A percentile compares a stretch with the other conserved stretches of the same genome.
These are phyloP conservation scores for Tamandua tetradactyla DNA, from an alignment of 2,797 vertebrate genomes.

Conservation along the genomic window DNA sequence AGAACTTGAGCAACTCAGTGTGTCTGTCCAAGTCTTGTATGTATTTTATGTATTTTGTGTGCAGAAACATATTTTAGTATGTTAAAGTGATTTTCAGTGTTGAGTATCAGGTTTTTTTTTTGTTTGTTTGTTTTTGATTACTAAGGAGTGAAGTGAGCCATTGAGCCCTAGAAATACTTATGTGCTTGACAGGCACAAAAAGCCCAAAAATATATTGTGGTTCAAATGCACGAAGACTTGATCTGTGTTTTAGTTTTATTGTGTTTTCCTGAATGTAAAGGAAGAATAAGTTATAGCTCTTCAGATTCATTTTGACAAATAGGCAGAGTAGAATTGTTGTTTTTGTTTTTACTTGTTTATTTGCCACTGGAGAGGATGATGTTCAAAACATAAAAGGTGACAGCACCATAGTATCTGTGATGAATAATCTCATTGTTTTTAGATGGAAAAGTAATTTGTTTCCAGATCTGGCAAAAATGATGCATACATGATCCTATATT, in stretches of 20 bases:
- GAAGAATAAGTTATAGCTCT: background rate
- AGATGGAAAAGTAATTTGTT: background rate
- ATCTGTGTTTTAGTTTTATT: background rate
- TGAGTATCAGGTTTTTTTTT: background rate
- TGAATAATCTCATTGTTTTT: background rate
- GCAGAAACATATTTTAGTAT: background rate
- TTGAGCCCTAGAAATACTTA: background rate
- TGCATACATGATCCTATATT: background rate
- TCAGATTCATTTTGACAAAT: background rate
- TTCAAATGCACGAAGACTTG: background rate
- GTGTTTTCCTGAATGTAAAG: background rate
- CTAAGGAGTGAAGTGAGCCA: background rate
- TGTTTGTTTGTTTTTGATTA: background rate
- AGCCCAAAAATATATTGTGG: background rate
- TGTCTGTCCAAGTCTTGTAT: background rate
- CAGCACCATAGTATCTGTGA: background rate
- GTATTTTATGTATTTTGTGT: background rate
- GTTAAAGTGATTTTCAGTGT: background rate
- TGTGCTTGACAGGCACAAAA: background rate
- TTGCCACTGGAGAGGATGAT: background rate
- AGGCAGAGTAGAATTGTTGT: background rate
- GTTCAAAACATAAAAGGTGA: background rate
- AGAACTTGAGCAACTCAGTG: background rate
- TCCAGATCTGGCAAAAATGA: background rate
- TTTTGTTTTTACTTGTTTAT: background rate